Percentiles rank a stretch among this genome's conserved stretches.
phyloP scores from a whole-genome alignment of 2,888 invertebrate species.

The Sesamia inferens region DNA sequence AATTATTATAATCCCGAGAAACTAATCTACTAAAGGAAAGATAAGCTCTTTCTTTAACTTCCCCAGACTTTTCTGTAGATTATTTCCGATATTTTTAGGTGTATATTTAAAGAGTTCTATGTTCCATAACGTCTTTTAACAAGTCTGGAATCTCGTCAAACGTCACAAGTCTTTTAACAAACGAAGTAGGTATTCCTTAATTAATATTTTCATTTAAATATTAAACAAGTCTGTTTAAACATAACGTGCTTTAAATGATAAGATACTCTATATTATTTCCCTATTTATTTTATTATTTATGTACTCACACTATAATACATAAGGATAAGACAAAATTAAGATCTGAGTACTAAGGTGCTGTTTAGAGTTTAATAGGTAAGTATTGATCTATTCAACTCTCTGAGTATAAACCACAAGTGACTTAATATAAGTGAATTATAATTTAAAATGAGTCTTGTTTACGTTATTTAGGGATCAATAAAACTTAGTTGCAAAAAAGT shows the following conservation, averaged over 20 bases:
- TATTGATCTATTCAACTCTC: not conserved
- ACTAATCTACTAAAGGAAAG: not conserved
- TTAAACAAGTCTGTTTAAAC: not conserved
- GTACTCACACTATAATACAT: too few species aligned
- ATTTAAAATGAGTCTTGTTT: not conserved
- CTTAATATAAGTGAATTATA: not conserved
- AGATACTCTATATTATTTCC: not conserved
- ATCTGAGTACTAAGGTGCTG: too few species aligned
- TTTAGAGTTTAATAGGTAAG: not conserved
- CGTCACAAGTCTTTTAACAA: too few species aligned
- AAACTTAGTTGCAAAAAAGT: not conserved
- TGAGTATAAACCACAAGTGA: conserved; percentile 1
- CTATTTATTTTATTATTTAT: too few species aligned
- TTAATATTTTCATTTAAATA: not conserved
- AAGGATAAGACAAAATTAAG: too few species aligned
- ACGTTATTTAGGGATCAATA: not conserved
- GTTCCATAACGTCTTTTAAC: too few species aligned
- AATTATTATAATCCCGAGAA: too few species aligned
- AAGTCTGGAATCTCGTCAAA: too few species aligned
- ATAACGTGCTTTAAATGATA: not conserved
- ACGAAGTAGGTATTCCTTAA: not conserved
- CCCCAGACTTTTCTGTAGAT: not conserved
- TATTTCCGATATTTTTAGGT: conserved; percentile 2
- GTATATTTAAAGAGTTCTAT: not conserved
- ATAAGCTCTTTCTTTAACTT: not conserved